These are phyloP conservation scores for Zhuqinia jingwanae DNA, from an alignment of 2,888 invertebrate genomes.

Conservation along the genomic window DNA sequence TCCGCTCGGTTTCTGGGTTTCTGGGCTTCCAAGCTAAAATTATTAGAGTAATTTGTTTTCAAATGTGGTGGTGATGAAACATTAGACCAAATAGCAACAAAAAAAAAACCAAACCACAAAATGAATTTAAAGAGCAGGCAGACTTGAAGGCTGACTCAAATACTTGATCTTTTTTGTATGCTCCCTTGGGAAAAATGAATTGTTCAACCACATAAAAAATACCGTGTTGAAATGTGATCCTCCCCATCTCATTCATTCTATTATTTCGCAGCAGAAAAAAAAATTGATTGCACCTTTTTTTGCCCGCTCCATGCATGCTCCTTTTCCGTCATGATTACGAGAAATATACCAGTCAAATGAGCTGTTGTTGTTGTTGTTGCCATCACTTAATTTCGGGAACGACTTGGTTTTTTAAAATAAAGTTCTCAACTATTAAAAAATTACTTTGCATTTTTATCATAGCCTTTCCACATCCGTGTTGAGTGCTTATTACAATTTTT, in stretches of 20 bases:
- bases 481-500: background rate
- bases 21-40: background rate
- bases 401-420: background rate
- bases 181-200: constrained; percentile 42
- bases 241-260: background rate
- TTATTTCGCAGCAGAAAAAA: too few species aligned
- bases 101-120: constrained; percentile 5
- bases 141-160: background rate
- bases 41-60: constrained; percentile 16
- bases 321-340: background rate
- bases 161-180: background rate
- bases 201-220: constrained; percentile 43
- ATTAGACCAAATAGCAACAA: background rate
- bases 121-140: background rate
- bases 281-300: background rate
- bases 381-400: background rate
- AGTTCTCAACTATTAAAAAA: background rate
- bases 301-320: background rate
- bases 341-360: background rate
- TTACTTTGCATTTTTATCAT: background rate
- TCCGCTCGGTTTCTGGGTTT: constrained; percentile 16
- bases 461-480: constrained; percentile 29
- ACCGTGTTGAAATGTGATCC: constrained; percentile 38
- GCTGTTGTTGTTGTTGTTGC: background rate
- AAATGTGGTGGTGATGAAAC: background rate